These are phyloP conservation scores for Microcebus jonahi DNA, from an alignment of 2,113 vertebrate genomes.

Conservation along the genomic window DNA sequence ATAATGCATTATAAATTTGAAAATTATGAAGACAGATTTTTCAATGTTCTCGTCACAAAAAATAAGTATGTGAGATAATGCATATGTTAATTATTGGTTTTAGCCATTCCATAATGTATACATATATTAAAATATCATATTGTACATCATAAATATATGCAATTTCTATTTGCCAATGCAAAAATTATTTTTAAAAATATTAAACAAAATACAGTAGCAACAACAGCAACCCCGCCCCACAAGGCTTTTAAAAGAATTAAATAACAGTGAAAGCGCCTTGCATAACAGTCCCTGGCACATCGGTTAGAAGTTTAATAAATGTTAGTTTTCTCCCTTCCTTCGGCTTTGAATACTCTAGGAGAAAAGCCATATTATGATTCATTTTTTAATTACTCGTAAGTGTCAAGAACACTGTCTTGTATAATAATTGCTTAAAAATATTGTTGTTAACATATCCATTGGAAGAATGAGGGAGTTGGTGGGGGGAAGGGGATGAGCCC, in stretches of 20 bases:
- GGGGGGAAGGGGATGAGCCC: neutral
- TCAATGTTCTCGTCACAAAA: neutral
- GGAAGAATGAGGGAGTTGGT: neutral
- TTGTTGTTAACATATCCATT: neutral
- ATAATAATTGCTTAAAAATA: neutral
- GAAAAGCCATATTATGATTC: neutral
- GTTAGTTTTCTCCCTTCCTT: neutral
- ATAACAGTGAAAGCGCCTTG: neutral
- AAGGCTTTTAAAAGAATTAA: neutral
- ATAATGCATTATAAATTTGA: neutral
- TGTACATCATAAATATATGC: neutral
- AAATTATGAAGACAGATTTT: neutral
- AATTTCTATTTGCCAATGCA: neutral
- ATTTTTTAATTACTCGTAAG: conserved; percentile 15
- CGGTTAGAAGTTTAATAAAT: neutral
- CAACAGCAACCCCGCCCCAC: neutral
- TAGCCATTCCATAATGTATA: neutral
- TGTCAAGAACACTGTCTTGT: neutral
- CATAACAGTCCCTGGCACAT: neutral
- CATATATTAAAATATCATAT: neutral
- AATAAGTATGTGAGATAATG: neutral
- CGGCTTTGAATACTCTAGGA: neutral
- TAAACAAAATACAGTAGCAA: neutral
- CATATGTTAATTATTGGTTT: neutral
- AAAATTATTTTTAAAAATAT: neutral